Evolutionary conservation across 2,113 vertebrate genomes (phyloP).

Genomic region (Thalassoma bifasciatum): DNA sequence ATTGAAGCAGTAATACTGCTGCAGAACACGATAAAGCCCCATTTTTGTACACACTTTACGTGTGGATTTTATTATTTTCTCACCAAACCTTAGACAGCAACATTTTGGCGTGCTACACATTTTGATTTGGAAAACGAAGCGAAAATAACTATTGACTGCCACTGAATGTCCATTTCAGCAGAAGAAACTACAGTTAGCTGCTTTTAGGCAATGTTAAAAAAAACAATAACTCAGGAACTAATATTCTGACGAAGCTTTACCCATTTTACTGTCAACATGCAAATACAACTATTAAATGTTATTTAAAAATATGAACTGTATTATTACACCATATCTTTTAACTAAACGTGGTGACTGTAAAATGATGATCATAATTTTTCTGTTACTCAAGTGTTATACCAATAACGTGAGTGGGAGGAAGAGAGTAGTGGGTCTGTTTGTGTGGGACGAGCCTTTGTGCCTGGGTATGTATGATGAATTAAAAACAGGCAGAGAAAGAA

Average conservation of each 20-base stretch:
- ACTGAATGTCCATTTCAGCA: not conserved
- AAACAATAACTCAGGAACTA: too few relatives aligned
- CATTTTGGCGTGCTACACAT: not conserved
- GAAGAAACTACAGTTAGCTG: too few relatives aligned
- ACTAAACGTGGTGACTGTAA: too few relatives aligned
- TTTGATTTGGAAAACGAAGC: not conserved
- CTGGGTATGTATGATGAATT: constrained; percentile 41
- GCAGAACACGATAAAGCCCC: rapidly evolving
- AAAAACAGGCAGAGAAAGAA: constrained; percentile 27
- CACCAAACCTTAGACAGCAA: rapidly evolving
- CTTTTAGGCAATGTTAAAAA: not conserved
- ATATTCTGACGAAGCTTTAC: too few relatives aligned
- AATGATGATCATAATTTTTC: not conserved
- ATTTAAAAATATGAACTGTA: too few relatives aligned
- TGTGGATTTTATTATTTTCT: not conserved
- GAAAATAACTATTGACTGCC: not conserved
- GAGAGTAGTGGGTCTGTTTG: constrained; percentile 49
- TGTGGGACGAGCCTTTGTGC: constrained; percentile 38
- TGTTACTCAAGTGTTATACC: constrained; percentile 18
- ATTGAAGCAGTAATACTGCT: not conserved
- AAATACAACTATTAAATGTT: too few relatives aligned
- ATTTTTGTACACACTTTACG: too few relatives aligned
- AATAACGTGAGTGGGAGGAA: constrained; percentile 37
- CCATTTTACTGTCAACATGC: too few relatives aligned
- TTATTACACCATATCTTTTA: too few relatives aligned